Conservation (phyloP, 2,797 vertebrate species). For the Ispidina picta region DNA sequence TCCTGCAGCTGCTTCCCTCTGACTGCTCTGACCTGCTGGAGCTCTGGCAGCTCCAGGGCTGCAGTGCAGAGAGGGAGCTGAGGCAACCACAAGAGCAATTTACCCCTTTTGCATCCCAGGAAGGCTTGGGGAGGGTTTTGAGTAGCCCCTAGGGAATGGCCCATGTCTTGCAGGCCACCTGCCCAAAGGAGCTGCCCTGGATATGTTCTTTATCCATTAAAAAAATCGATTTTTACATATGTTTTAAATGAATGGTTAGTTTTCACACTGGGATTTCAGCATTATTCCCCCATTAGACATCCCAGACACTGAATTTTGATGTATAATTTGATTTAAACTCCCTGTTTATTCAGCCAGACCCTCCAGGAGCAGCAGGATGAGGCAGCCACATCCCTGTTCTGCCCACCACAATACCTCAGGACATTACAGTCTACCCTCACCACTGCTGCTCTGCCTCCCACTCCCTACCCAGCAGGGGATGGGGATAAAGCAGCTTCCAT, state of each 20-base stretch:
- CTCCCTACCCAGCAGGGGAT: background rate
- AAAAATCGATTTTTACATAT: background rate
- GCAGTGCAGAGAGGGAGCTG: background rate
- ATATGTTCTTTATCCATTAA: rapidly evolving
- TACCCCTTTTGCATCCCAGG: rapidly evolving
- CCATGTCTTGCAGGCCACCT: background rate
- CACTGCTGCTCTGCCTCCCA: background rate
- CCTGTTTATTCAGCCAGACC: background rate
- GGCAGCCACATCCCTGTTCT: background rate
- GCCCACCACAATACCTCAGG: background rate
- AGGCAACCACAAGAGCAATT: background rate
- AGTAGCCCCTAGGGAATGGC: background rate
- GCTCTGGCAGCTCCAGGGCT: background rate
- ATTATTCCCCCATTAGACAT: background rate
- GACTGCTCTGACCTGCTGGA: background rate
- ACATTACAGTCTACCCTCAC: background rate
- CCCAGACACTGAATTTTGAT: background rate
- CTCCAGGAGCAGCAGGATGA: rapidly evolving
- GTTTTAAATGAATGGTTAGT: background rate
- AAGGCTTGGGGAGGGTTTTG: background rate
- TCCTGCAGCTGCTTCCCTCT: conserved; percentile 17
- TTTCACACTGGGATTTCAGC: rapidly evolving
- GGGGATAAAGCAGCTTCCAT: background rate
- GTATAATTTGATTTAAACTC: background rate
- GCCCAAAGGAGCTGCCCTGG: background rate